Conservation (phyloP, 1,140 invertebrate genomes). For the Battus philenor region DNA sequence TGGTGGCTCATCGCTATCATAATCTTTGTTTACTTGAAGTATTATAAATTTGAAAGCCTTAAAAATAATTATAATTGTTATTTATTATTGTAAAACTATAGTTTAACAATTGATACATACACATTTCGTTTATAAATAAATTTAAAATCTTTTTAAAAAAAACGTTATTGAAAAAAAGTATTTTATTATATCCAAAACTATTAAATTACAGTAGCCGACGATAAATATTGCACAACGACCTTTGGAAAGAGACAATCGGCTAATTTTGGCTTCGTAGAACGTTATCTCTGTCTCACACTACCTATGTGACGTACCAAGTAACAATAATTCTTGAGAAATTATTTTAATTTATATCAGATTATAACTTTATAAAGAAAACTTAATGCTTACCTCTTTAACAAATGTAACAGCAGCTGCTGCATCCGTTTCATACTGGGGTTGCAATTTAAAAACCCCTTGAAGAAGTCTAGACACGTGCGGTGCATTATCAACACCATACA, state of each 20-base stretch:
- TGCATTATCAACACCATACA: conserved; percentile 83
- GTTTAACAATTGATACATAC: no score
- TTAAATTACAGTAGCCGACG: no score
- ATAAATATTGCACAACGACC: no score
- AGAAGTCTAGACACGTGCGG: conserved; percentile 80
- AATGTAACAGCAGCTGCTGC: conserved; percentile 77
- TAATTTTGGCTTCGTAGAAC: no score
- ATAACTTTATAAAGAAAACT: conserved; percentile 6
- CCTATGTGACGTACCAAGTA: no score
- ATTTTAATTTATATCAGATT: conserved; percentile 35
- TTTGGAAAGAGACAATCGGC: no score
- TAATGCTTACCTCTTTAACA: conserved; percentile 64
- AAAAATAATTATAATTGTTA: no score
- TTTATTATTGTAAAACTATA: no score
- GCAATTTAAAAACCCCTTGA: conserved; percentile 80
- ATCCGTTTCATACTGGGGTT: conserved; percentile 84
- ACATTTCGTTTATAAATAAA: no score
- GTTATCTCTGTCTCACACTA: no score
- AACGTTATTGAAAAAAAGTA: neutral
- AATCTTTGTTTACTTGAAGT: conserved; percentile 74
- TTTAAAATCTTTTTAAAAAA: no score
- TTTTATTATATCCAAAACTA: no score
- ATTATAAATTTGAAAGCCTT: conserved; percentile 71
- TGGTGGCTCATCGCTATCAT: conserved; percentile 63
- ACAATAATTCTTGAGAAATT: conserved; percentile 42